Conservation (phyloP, 1,140 invertebrate species). For the Penaeus indicus region DNA sequence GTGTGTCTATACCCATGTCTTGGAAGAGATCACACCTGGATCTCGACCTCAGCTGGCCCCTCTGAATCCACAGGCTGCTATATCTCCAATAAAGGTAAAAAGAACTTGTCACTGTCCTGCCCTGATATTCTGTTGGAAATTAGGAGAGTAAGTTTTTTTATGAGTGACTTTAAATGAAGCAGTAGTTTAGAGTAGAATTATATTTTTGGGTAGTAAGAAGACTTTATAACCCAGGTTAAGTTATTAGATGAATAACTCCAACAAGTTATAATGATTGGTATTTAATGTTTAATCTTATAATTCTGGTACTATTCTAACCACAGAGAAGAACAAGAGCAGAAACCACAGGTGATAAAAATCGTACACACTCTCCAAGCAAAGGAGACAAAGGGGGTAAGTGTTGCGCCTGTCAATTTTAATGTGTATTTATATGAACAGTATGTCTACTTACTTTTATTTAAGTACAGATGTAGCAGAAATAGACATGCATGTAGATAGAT, state of each 20-base stretch:
- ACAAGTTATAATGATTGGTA: background rate
- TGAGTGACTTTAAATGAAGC: no score
- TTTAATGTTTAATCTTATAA: background rate
- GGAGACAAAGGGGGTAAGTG: constrained; percentile 57
- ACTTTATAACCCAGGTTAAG: no score
- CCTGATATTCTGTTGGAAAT: no score
- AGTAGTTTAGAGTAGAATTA: no score
- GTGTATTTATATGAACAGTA: no score
- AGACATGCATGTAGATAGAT: no score
- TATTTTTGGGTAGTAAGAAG: no score
- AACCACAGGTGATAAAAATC: constrained; percentile 42
- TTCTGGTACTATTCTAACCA: constrained; percentile 68
- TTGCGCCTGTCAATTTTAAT: background rate
- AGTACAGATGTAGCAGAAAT: no score
- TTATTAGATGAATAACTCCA: no score
- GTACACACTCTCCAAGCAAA: constrained; percentile 41
- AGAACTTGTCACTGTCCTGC: constrained; percentile 69
- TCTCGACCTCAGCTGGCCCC: constrained; percentile 73
- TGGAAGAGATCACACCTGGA: constrained; percentile 78
- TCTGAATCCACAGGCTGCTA: constrained; percentile 72
- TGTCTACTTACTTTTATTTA: no score
- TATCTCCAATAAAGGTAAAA: constrained; percentile 72
- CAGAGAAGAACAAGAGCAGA: constrained; percentile 68
- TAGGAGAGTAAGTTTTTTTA: no score
- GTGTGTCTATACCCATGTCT: constrained; percentile 82